Evolutionary conservation across 2,888 invertebrate species (phyloP).

Genomic region (Megamerina dolium): DNA sequence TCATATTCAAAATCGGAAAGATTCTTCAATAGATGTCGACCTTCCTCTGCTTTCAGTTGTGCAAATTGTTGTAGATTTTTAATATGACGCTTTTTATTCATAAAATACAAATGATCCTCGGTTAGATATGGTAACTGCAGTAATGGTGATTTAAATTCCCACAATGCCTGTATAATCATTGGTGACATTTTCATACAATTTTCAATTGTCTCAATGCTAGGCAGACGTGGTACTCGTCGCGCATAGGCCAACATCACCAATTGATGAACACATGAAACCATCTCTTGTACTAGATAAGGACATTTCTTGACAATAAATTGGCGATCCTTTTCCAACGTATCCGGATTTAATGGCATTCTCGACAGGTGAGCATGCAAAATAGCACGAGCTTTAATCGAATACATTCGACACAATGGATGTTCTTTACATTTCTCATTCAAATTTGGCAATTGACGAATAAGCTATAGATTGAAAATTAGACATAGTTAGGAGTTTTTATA

Average conservation of each 20-base stretch:
- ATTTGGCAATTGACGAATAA: slow-evolving; percentile 86
- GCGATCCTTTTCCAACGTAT: slow-evolving; percentile 78
- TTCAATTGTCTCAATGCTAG: slow-evolving; percentile 90
- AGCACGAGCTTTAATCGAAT: slow-evolving; percentile 89
- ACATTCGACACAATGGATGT: slow-evolving; percentile 82
- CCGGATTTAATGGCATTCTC: slow-evolving; percentile 70
- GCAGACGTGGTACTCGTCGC: slow-evolving; percentile 75
- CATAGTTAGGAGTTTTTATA: no score
- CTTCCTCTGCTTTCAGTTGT: slow-evolving; percentile 81
- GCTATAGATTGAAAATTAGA: slow-evolving; percentile 59
- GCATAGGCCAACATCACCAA: slow-evolving; percentile 87
- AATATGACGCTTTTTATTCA: slow-evolving; percentile 79
- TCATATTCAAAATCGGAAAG: slow-evolving; percentile 85
- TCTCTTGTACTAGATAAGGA: slow-evolving; percentile 93
- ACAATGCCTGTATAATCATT: slow-evolving; percentile 94
- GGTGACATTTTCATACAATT: slow-evolving; percentile 96
- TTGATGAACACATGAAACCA: slow-evolving; percentile 93
- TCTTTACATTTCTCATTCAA: slow-evolving; percentile 96
- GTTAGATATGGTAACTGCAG: slow-evolving; percentile 90
- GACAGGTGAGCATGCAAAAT: slow-evolving; percentile 92
- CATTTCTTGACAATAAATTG: slow-evolving; percentile 81
- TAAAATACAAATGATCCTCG: slow-evolving; percentile 84
- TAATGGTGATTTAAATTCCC: slow-evolving; percentile 91
- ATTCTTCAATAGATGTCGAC: slow-evolving; percentile 74
- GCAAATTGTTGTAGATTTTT: slow-evolving; percentile 88